These are phyloP conservation scores for Vanessa cardui DNA, from an alignment of 2,888 invertebrate species.

Conservation along the genomic window DNA sequence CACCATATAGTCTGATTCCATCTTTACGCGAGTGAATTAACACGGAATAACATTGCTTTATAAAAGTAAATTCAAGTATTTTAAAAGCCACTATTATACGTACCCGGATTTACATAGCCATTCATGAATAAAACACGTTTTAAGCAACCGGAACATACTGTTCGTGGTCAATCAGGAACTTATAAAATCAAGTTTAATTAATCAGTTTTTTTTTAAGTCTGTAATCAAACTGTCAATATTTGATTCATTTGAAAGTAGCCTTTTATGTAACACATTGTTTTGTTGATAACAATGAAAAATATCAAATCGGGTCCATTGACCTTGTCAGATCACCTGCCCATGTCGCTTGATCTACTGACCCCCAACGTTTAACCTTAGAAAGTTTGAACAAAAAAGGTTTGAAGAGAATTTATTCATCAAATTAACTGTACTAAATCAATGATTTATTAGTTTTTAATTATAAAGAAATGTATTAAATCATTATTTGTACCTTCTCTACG, in stretches of 20 bases:
- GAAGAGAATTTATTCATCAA: background rate
- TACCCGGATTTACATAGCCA: constrained; percentile 13
- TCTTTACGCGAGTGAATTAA: too few species aligned
- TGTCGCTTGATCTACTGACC: constrained; percentile 13
- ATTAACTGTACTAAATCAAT: background rate
- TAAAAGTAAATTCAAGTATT: background rate
- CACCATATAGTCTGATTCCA: too few species aligned
- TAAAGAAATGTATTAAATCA: too few species aligned
- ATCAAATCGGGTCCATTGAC: constrained; percentile 6
- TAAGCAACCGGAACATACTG: constrained; percentile 20
- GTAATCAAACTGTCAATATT: constrained; percentile 6
- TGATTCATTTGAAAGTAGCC: constrained; percentile 1
- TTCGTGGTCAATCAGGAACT: constrained; percentile 1
- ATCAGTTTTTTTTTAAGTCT: background rate
- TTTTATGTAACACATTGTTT: background rate
- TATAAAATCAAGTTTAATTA: background rate
- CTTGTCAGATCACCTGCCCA: constrained; percentile 6
- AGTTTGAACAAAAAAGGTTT: background rate
- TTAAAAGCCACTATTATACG: background rate
- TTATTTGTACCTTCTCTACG: too few species aligned
- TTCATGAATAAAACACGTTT: constrained; percentile 19
- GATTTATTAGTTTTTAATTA: too few species aligned
- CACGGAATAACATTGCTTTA: background rate
- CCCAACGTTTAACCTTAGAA: background rate
- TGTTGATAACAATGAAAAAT: constrained; percentile 5